A percentile compares a stretch with the other conserved stretches of the same genome.
phyloP scores from a whole-genome alignment of 1,140 invertebrate species.

The Drosophila obscura region DNA sequence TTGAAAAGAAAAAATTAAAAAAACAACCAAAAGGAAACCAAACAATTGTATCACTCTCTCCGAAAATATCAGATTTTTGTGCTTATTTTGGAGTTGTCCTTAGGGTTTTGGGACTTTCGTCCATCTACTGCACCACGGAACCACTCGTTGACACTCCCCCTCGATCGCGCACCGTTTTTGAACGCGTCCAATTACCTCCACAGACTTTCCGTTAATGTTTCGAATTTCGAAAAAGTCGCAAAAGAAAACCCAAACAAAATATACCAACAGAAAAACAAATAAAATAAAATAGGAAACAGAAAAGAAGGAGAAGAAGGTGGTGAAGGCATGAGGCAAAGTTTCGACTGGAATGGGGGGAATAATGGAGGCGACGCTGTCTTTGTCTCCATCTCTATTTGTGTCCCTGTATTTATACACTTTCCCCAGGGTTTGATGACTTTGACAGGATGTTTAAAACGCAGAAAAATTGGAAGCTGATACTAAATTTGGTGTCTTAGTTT shows the following conservation, averaged over 20 bases:
- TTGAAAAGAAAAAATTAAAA: neutral
- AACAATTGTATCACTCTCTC: too few relatives aligned
- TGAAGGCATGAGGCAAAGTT: conserved; percentile 23
- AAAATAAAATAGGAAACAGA: conserved; percentile 35
- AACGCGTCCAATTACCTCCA: conserved; percentile 78
- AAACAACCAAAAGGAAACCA: too few relatives aligned
- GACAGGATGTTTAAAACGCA: too few relatives aligned
- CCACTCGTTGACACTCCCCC: neutral
- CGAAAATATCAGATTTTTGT: too few relatives aligned
- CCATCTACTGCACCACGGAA: neutral
- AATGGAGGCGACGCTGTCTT: conserved; percentile 10
- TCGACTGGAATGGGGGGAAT: conserved; percentile 37
- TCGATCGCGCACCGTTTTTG: conserved; percentile 34
- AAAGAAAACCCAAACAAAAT: conserved; percentile 63
- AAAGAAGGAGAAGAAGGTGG: conserved; percentile 7
- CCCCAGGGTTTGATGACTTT: too few relatives aligned
- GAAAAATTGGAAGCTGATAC: too few relatives aligned
- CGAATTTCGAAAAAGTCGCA: conserved; percentile 71
- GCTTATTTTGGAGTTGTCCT: neutral
- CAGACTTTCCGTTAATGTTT: conserved; percentile 79
- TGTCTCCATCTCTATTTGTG: neutral
- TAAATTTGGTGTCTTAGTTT: too few relatives aligned
- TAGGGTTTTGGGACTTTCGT: neutral
- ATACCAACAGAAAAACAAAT: conserved; percentile 35
- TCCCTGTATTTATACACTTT: too few relatives aligned